phyloP scores from a whole-genome alignment of 2,888 invertebrate species.

The Ptychoptera albimana region DNA sequence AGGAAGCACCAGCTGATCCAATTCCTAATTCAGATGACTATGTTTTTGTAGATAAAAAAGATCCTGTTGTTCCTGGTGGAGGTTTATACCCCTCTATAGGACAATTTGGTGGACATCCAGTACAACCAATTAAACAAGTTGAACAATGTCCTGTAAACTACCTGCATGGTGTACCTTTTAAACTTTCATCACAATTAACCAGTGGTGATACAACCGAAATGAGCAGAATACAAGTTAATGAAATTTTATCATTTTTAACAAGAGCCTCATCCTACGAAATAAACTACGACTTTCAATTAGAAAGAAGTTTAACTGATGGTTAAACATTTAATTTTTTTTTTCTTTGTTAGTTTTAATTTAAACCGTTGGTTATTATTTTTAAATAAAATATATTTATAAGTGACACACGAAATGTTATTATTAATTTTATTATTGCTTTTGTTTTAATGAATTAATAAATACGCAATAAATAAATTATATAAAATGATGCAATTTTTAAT shows the following conservation, averaged over 20 bases:
- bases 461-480: too few relatives aligned
- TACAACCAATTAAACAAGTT: neutral
- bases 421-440: too few relatives aligned
- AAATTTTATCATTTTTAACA: neutral
- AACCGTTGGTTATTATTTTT: too few relatives aligned
- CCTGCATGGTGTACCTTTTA: neutral
- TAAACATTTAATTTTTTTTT: neutral
- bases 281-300: neutral
- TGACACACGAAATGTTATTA: too few relatives aligned
- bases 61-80: neutral
- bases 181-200: neutral
- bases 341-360: too few relatives aligned
- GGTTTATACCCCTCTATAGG: neutral
- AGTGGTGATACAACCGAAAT: neutral
- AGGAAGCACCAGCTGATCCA: neutral
- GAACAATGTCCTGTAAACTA: neutral
- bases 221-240: neutral
- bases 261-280: neutral
- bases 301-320: neutral
- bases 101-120: neutral
- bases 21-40: neutral
- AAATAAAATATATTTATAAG: too few relatives aligned
- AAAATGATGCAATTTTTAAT: too few relatives aligned
- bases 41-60: neutral
- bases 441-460: too few relatives aligned